Percentiles rank a stretch among this genome's conserved stretches.
Conservation (phyloP, 2,888 invertebrate species). For the Polydrusus tereticollis region DNA sequence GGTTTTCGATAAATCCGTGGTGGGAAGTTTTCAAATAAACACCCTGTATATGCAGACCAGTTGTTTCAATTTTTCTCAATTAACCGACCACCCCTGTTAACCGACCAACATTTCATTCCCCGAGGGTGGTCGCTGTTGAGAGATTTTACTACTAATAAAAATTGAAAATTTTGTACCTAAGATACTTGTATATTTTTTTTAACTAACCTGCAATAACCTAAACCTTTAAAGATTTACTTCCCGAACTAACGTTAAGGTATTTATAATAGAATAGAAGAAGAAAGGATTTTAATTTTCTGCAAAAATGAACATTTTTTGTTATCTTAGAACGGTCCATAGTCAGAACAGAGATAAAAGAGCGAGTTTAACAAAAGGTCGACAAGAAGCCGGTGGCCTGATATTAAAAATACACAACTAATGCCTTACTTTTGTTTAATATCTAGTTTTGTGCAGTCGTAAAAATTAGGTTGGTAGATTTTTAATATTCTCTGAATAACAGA, state of each 20-base stretch:
- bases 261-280: slow-evolving; percentile 14
- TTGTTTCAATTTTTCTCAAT: too few relatives aligned
- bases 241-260: slow-evolving; percentile 5
- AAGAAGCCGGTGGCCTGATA: slow-evolving; percentile 3
- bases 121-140: too few relatives aligned
- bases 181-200: too few relatives aligned
- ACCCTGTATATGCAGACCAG: too few relatives aligned
- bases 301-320: slow-evolving; percentile 25
- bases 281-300: slow-evolving; percentile 25
- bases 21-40: too few relatives aligned
- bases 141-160: too few relatives aligned
- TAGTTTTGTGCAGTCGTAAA: neutral
- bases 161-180: too few relatives aligned
- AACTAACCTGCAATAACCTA: too few relatives aligned
- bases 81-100: too few relatives aligned
- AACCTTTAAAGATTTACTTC: too few relatives aligned
- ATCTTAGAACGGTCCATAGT: slow-evolving; percentile 6
- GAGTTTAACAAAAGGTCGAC: slow-evolving; percentile 23
- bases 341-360: slow-evolving; percentile 12
- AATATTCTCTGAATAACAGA: neutral
- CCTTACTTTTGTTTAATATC: slow-evolving; percentile 1
- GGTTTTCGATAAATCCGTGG: too few relatives aligned
- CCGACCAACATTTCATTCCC: too few relatives aligned
- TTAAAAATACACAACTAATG: slow-evolving; percentile 22
- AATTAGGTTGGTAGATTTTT: neutral